Evolutionary conservation across 1,140 invertebrate species (phyloP), one percentile per base, ranked within the genome.

Genomic region (Caenorhabditis inopinata): DNA sequence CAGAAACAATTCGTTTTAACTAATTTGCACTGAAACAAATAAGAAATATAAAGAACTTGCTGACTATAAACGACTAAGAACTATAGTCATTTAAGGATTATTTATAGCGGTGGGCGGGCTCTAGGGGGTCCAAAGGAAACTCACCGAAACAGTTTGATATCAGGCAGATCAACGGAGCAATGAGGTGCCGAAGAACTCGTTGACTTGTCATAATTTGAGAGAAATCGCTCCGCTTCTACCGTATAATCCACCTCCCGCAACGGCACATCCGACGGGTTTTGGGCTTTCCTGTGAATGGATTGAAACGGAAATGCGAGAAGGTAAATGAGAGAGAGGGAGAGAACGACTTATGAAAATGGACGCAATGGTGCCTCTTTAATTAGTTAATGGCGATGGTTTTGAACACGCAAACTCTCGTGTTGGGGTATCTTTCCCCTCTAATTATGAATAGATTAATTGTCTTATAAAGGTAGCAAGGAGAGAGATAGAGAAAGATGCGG

Each of bases 321-420:
- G 32, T 21, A 38, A 27, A 6, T 12, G 32, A 27, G 9, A n/a
- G 12, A 29, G 6, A 23, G 29, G 16, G 32, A 27, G 9, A 29
- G 3, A 21, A 16, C 6, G 29, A 16, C n/a, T 42, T 38, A 42
- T n/a, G n/a, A n/a, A n/a, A n/a, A n/a, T 68, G 58, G 58, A 68
- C 35, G 53, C 6, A 29, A 38, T 68, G 58, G 38, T 68, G 58
- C 35, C 32, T 68, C 58, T 68, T 32, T 68, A 68, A 68, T 68
- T 68, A 68, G 18, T 68, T 38, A 68, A 68, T 25, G 32, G 58
- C 32, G 16, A 32, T 23, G 32, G 32, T 42, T 38, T 2, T 2
- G 32, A 42, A 38, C 58, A 68, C 58, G 58, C 32, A 21, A 68
- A 68, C 58, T 68, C 58, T 68, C 58, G 58, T 68, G 58, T 38